Base-by-base conservation (phyloP, 2,888 invertebrate genomes). In the Aleiodes alternator region DNA sequence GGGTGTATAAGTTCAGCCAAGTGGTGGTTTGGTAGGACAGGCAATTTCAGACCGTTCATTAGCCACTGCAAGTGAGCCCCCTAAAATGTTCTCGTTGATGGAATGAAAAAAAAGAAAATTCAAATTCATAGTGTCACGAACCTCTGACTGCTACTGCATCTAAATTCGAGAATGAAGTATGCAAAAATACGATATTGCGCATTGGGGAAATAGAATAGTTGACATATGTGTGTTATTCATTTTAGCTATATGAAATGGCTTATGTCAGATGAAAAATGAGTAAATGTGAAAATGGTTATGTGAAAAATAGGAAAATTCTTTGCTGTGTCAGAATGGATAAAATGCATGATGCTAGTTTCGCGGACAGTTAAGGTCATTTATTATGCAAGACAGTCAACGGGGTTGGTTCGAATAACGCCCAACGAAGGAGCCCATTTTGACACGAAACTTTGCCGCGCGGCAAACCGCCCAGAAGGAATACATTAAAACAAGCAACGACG, bases 41-140 rank as follows among this genome's bases (percentile, higher is more conserved):
- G 78, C 78, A 82, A 83, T 84, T 82, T 79, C 84, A 79, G 83
- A 84, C 82, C 81, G 84, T 84, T 84, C 83, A 84, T 85, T 84
- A 83, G 78, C 78, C 77, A 78, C 78, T 68, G 57, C 34, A 29
- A 51, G 31, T 43, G 43, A 43, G 11, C 43, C 43, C 43, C 43
- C 23, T n/a, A 43, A 43, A 43, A 43, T 43, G 43, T 43, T 43
- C 43, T 43, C 50, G 55, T 14, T 70, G 68, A 64, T 56, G 53
- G 38, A 66, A 51, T 8, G 66, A 43, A 9, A 43, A 43, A 43
- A 43, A 43, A 43, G 8, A 43, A 43, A 43, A 8, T 23, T 43
- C 43, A 43, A 43, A 43, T 43, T 43, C 43, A 43, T 9, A 43
- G 9, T 43, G 43, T 7, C 43, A 43, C 43, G 43, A 43, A 43